A percentile compares a stretch with the other conserved stretches of the same genome.
phyloP scores from a whole-genome alignment of 2,888 invertebrate genomes.

The Dicranocentrus wangi region DNA sequence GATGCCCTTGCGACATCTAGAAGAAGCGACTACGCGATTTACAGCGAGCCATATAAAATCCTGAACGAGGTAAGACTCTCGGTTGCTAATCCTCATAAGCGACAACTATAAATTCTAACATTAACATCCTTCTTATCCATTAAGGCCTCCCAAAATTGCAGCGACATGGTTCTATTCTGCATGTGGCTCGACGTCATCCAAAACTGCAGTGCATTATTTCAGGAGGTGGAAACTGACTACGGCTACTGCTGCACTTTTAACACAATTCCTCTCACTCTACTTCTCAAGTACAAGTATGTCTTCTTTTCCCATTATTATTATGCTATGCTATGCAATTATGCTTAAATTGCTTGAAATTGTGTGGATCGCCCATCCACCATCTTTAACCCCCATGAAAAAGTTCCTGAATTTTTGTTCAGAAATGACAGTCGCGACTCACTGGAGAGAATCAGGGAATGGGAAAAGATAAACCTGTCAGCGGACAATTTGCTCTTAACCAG shows the following conservation, averaged over 20 bases:
- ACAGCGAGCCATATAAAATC: too few relatives aligned
- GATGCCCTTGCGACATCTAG: slow-evolving; percentile 7
- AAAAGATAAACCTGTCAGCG: slow-evolving; percentile 4
- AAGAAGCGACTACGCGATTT: slow-evolving; percentile 6
- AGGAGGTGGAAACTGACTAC: slow-evolving; percentile 86
- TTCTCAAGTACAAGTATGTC: slow-evolving; percentile 10
- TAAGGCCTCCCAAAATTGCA: slow-evolving; percentile 79
- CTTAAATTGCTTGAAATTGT: too few relatives aligned
- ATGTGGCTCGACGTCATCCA: slow-evolving; percentile 80
- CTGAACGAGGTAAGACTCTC: too few relatives aligned
- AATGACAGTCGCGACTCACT: slow-evolving; percentile 51
- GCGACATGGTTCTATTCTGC: slow-evolving; percentile 83
- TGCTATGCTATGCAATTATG: background rate
- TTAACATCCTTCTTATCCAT: slow-evolving; percentile 71
- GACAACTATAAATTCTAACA: too few relatives aligned
- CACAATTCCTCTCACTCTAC: slow-evolving; percentile 79
- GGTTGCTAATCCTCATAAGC: too few relatives aligned
- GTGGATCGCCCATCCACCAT: too few relatives aligned
- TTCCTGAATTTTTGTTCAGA: slow-evolving; percentile 5
- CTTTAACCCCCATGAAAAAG: background rate
- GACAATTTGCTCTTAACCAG: slow-evolving; percentile 42
- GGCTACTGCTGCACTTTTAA: slow-evolving; percentile 85
- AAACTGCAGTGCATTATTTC: slow-evolving; percentile 83
- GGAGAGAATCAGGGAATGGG: slow-evolving; percentile 35
- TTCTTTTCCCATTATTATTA: background rate